phyloP scores from a whole-genome alignment of 2,888 invertebrate genomes.

The Clusia tigrina region DNA sequence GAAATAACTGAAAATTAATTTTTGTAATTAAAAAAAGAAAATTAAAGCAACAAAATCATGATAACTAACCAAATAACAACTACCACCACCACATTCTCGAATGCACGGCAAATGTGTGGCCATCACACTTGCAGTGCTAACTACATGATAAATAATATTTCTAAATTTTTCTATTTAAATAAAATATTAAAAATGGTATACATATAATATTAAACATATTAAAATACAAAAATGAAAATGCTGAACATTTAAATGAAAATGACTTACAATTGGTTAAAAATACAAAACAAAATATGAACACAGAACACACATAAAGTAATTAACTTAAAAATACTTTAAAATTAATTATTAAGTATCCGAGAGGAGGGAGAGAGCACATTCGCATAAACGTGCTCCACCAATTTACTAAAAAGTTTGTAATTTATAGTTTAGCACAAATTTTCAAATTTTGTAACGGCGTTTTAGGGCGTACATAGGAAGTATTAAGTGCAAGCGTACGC shows the following conservation, averaged over 20 bases:
- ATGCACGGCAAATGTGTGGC: neutral
- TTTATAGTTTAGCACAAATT: slow-evolving; percentile 3
- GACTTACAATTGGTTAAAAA: neutral
- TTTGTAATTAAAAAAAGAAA: slow-evolving; percentile 1
- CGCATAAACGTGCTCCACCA: no score
- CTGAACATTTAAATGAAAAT: slow-evolving; percentile 4
- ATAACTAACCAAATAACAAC: neutral
- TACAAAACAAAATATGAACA: neutral
- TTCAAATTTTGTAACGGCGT: neutral
- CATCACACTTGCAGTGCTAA: neutral
- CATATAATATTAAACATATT: neutral
- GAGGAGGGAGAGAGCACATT: no score
- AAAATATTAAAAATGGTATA: neutral
- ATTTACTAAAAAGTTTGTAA: neutral
- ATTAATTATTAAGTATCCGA: neutral
- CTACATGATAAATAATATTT: neutral
- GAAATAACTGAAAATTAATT: neutral
- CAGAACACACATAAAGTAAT: neutral
- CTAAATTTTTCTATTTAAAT: slow-evolving; percentile 11
- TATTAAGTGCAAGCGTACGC: no score
- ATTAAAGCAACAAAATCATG: neutral
- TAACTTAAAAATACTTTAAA: neutral
- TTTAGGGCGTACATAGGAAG: no score
- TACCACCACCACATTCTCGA: neutral
- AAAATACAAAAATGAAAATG: neutral